Conservation (phyloP, 2,888 invertebrate genomes). For the Tanytarsus gracilentus region DNA sequence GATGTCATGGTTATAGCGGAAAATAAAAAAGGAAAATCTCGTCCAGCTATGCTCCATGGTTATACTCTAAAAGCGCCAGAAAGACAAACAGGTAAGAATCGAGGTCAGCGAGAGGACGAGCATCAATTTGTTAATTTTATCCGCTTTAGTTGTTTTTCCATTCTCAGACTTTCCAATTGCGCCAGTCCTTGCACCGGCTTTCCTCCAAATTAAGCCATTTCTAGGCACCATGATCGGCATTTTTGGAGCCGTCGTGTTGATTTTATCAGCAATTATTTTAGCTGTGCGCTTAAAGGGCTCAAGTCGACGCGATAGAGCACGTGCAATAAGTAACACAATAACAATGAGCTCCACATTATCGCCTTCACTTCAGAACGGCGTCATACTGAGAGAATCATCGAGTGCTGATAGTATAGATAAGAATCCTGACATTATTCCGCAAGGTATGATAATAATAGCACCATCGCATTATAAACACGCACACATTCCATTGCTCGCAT, state of each 20-base stretch:
- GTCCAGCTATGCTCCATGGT: constrained; percentile 55
- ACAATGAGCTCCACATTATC: constrained; percentile 25
- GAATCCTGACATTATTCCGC: constrained; percentile 44
- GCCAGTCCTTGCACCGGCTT: constrained; percentile 43
- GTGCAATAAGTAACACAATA: constrained; percentile 35
- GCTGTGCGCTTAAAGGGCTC: constrained; percentile 47
- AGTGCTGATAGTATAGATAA: constrained; percentile 43
- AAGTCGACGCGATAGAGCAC: constrained; percentile 42
- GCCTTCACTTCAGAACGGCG: constrained; percentile 34
- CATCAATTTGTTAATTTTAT: not conserved
- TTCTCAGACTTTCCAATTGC: constrained; percentile 39
- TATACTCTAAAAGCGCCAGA: constrained; percentile 64
- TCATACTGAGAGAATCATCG: constrained; percentile 35
- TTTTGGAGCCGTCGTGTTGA: constrained; percentile 47
- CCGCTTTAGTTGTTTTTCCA: constrained; percentile 26
- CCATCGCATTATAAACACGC: no score
- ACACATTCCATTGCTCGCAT: no score
- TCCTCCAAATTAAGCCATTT: constrained; percentile 49
- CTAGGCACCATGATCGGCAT: constrained; percentile 48
- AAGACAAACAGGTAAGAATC: constrained; percentile 55
- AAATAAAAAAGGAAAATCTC: constrained; percentile 64
- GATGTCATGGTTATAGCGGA: constrained; percentile 59
- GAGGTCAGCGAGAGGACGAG: no score
- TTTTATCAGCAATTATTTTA: constrained; percentile 46
- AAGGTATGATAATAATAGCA: constrained; percentile 38